phyloP scores from a whole-genome alignment of 2,888 invertebrate species.

The Dryobota labecula region DNA sequence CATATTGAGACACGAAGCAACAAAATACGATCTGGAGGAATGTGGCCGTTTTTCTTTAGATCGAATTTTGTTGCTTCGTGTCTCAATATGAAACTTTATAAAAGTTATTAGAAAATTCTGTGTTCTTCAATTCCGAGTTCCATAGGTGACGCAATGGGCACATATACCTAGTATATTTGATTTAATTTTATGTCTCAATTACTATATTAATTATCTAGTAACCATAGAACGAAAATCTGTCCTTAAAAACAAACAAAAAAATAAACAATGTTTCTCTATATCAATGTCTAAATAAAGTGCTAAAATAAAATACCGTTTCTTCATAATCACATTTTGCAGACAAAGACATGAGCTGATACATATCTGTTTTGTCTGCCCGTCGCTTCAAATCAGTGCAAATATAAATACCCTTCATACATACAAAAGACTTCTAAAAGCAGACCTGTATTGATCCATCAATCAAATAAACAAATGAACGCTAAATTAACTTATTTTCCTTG shows the following conservation, averaged over 20 bases:
- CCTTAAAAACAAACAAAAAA: too few species aligned
- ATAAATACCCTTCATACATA: slow-evolving; percentile 41
- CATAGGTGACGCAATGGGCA: neutral
- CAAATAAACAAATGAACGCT: slow-evolving; percentile 46
- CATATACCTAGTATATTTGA: neutral
- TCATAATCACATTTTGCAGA: slow-evolving; percentile 9
- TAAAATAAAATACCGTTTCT: slow-evolving; percentile 3
- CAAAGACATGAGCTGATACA: slow-evolving; percentile 21
- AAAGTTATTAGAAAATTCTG: too few species aligned
- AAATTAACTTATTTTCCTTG: slow-evolving; percentile 48
- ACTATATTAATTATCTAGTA: neutral
- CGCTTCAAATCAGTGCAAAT: slow-evolving; percentile 37
- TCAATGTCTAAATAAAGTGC: neutral
- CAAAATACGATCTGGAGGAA: too few species aligned
- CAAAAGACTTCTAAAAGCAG: slow-evolving; percentile 36
- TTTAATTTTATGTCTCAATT: neutral
- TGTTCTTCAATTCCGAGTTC: too few species aligned
- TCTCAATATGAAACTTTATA: too few species aligned
- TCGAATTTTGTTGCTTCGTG: too few species aligned
- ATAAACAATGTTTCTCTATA: neutral
- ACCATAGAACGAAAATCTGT: neutral
- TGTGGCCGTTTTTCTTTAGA: too few species aligned
- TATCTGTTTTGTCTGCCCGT: slow-evolving; percentile 24
- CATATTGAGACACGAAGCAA: too few species aligned
- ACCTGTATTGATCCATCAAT: slow-evolving; percentile 50